Percentiles rank a stretch among this genome's conserved stretches.
Conservation (phyloP, 2,797 vertebrate genomes). For the Sebastes variabilis region DNA sequence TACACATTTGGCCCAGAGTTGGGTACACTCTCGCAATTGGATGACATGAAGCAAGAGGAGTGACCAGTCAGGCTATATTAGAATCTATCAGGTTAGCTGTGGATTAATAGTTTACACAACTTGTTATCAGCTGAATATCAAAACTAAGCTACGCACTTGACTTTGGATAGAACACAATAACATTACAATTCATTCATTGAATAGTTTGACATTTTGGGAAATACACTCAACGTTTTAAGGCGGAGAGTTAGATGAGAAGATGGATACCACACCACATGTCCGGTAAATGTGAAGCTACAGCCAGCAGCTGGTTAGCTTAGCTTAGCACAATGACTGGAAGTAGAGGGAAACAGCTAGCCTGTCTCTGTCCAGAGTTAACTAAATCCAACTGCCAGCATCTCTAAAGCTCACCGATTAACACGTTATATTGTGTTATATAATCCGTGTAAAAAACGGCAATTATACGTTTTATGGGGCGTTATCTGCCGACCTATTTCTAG, state of each 20-base stretch:
- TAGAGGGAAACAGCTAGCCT: background rate
- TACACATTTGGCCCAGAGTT: background rate
- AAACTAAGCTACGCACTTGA: background rate
- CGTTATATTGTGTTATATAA: background rate
- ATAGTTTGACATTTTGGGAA: slow-evolving; percentile 1
- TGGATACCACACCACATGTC: background rate
- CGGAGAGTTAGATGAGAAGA: background rate
- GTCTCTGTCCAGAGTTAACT: background rate
- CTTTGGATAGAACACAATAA: background rate
- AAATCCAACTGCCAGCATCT: background rate
- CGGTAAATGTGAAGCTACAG: background rate
- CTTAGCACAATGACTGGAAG: background rate
- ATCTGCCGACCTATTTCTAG: background rate
- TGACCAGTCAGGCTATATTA: slow-evolving; percentile 10
- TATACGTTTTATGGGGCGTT: background rate
- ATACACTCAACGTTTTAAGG: background rate
- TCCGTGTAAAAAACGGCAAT: background rate
- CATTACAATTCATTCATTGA: background rate
- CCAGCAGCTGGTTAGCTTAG: background rate
- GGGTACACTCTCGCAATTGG: background rate
- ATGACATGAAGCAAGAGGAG: slow-evolving; percentile 27
- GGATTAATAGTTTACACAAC: background rate
- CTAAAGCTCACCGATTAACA: background rate
- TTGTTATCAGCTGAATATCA: background rate
- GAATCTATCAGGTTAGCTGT: background rate